These are phyloP conservation scores for Apus apus DNA, from an alignment of 2,113 vertebrate genomes.

Conservation along the genomic window DNA sequence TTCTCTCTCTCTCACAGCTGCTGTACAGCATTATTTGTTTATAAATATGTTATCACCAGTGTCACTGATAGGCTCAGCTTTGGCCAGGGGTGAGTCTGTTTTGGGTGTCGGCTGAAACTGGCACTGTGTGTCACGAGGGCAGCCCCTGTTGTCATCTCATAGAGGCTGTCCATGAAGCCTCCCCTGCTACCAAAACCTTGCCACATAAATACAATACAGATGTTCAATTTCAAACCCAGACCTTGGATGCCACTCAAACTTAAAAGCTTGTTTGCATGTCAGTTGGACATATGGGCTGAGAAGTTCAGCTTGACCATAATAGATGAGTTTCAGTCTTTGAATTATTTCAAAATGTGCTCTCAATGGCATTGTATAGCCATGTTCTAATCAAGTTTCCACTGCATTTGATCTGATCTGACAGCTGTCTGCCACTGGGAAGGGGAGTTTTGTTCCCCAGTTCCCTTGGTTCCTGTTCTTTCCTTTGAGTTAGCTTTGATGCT, in stretches of 20 bases:
- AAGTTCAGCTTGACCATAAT: neutral
- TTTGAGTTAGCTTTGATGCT: neutral
- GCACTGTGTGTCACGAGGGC: accelerated
- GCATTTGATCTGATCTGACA: neutral
- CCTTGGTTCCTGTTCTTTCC: neutral
- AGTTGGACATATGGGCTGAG: neutral
- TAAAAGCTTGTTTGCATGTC: neutral
- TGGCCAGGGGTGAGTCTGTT: neutral
- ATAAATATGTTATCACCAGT: neutral
- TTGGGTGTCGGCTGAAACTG: neutral
- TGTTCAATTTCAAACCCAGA: neutral
- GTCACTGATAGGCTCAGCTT: neutral
- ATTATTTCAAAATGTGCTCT: neutral
- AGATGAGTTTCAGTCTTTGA: neutral
- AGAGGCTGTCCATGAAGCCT: neutral
- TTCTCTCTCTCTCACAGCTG: neutral
- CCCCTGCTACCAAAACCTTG: neutral
- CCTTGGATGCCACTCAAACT: neutral
- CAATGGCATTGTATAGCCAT: neutral
- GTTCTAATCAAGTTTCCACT: neutral
- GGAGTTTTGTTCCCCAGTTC: neutral
- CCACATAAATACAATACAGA: neutral
- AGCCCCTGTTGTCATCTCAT: neutral
- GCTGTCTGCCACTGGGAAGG: neutral
- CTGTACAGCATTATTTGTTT: neutral